Evolutionary conservation across 1,140 invertebrate species (phyloP), one percentile per base, ranked within the genome.

Genomic region (Drosophila neocordata): DNA sequence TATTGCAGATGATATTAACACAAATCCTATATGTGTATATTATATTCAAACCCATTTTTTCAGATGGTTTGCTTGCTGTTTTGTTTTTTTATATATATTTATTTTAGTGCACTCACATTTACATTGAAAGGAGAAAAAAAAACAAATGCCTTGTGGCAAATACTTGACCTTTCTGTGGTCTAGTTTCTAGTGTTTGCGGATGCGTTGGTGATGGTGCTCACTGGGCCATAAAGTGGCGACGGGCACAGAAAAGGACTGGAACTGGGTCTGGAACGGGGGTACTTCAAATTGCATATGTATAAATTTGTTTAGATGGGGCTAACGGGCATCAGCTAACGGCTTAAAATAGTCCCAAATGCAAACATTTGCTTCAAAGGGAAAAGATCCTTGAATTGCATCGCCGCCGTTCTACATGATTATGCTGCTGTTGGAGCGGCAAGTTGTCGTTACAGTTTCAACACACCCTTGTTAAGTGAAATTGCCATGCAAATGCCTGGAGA

Each of bases 401-500:
- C 27, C 73, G 69, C 66, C 65, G 53, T 72, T 72, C 57, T 53
- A 53, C 73, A 68, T 77, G 81, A 84, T 87, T 84, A 84, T 77
- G 70, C 67, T 70, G 41, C 52, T 12, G 38, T 55, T 41, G 41
- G 48, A 38, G n/a, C n/a, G 13, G 53, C 41, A 48, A 48, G 69
- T 69, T 73, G 73, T 60, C 78, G 55, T 58, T 52, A 57, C 58
- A 55, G 41, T 20, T 48, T 34, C 53, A 34, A 24, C 27, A 55
- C 22, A 64, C 81, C 63, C 81, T 85, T 77, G 81, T 81, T 78
- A 78, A 87, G 69, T 66, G 20, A 81, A 85, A 85, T 85, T 85
- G 81, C 77, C 81, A 81, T 87, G 81, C 81, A 85, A 85, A 82
- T 81, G 73, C 77, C 58, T 48, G 37, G 56, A 73, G 71, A 72